Conservation (phyloP, 2,113 vertebrate species). For the Dendropsophus ebraccatus region DNA sequence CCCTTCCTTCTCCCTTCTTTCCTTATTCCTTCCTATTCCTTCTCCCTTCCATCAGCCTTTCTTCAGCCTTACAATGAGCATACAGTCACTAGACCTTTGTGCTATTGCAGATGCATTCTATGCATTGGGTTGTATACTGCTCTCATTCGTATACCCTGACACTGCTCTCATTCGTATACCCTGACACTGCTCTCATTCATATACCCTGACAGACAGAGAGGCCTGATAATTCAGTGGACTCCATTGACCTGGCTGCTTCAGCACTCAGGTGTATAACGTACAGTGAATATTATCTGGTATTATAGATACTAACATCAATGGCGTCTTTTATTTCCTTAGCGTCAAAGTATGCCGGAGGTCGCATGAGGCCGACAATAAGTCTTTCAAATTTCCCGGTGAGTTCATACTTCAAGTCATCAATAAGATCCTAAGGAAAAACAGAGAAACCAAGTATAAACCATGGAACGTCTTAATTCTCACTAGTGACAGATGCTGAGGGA, state of each 20-base stretch:
- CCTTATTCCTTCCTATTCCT: too few relatives aligned
- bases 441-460: background rate
- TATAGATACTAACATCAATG: conserved; percentile 76
- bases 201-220: background rate
- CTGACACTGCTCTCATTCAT: too few relatives aligned
- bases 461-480: background rate
- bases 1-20: too few relatives aligned
- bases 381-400: conserved; percentile 96
- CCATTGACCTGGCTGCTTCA: background rate
- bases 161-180: too few relatives aligned
- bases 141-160: too few relatives aligned
- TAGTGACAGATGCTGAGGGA: background rate
- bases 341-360: conserved; percentile 83
- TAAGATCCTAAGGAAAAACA: conserved; percentile 82
- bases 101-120: too few relatives aligned
- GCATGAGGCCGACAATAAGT: conserved; percentile 93
- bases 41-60: too few relatives aligned
- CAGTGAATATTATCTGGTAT: background rate
- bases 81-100: too few relatives aligned
- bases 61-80: too few relatives aligned
- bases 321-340: conserved; percentile 97
- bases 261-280: background rate
- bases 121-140: too few relatives aligned
- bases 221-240: background rate
- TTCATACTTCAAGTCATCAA: conserved; percentile 94